phyloP scores from a whole-genome alignment of 2,888 invertebrate species.

The Patella depressa region DNA sequence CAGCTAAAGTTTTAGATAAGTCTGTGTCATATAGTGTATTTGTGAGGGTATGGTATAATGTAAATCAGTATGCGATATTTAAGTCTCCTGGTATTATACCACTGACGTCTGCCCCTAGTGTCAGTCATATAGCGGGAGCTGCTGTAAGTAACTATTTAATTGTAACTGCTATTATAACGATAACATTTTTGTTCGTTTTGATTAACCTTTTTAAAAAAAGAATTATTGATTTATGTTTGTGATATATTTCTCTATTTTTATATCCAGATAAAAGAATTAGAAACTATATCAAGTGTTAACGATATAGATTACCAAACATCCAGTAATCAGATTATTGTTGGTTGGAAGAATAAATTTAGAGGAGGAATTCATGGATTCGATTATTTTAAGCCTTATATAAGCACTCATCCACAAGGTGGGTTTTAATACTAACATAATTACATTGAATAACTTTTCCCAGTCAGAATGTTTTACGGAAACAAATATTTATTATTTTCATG shows the following conservation, averaged over 20 bases:
- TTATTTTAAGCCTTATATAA: constrained; percentile 3
- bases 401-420: constrained; percentile 6
- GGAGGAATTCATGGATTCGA: neutral
- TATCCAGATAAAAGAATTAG: constrained; percentile 4
- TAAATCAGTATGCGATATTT: constrained; percentile 30
- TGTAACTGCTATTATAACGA: no score
- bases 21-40: constrained; percentile 32
- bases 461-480: no score
- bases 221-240: neutral
- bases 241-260: neutral
- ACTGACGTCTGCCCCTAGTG: constrained; percentile 19
- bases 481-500: no score
- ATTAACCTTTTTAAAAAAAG: neutral
- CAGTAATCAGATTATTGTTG: neutral
- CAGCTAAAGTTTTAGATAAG: constrained; percentile 17
- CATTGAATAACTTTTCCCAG: no score
- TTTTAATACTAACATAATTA: no score
- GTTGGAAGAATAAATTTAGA: constrained; percentile 2
- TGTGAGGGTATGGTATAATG: constrained; percentile 35
- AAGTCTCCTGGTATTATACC: constrained; percentile 37
- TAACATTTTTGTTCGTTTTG: no score
- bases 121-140: constrained; percentile 11
- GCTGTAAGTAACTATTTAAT: constrained; percentile 17
- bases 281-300: neutral
- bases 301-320: neutral